Evolutionary conservation across 2,113 vertebrate genomes (phyloP), one percentile per base, ranked within the genome.

Genomic region (Polyodon spathula): DNA sequence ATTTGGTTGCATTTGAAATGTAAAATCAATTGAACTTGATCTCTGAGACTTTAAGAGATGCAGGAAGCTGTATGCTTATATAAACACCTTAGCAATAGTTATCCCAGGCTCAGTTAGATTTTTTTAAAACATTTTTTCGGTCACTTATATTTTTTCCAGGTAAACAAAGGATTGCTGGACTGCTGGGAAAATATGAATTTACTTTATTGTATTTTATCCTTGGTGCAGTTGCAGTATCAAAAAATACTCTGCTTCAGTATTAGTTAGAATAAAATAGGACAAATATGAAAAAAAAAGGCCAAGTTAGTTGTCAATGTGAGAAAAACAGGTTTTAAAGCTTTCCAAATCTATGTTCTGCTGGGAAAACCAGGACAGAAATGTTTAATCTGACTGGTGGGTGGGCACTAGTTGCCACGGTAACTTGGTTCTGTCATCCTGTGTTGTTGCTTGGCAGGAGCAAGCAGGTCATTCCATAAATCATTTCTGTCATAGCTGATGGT

Each of bases 401-500:
- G 87, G 81, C 81, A 82, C 73, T 78, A 63, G 83, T 88, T 84
- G 84, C 77, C 79, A 78, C 83, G 78, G 86, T 73, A 83, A 88
- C 77, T 68, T 70, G 71, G 61, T 70, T 81, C 70, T 81, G 78
- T 85, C 83, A 80, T 85, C 74, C 75, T 60, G 1, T 80, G 78
- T 82, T 82, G 78, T 82, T 87, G 77, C 78, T 82, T 83, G 76
- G 81, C 78, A 79, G 76, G 81, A 87, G 78, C 81, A 82, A 70
- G 73, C 74, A 77, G 84, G 81, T 86, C 83, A 82, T 86, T 83
- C 82, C 81, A 81, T 88, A 85, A 86, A 87, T 87, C 83, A 89
- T 81, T 75, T 80, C 85, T 87, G 82, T 86, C 84, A 74, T 75
- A 81, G 85, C 83, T 81, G 81, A 81, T 46, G 73, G 74, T 83